A percentile compares a stretch with the other conserved stretches of the same genome.
Evolutionary conservation across 2,888 invertebrate genomes (phyloP).

Genomic region (Temnothorax rugatulus): DNA sequence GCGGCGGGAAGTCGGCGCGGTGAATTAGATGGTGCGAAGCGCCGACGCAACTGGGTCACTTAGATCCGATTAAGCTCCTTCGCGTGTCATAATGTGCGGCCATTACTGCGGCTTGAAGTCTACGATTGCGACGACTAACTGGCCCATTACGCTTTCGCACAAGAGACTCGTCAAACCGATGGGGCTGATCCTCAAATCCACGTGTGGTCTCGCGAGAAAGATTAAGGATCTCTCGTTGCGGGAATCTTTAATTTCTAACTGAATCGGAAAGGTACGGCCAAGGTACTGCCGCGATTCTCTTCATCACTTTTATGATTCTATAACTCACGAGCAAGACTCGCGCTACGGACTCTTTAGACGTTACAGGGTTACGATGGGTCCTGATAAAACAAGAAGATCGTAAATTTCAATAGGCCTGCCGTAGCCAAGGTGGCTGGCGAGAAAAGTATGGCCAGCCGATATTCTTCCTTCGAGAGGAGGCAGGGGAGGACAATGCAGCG

Average conservation of each 20-base stretch:
- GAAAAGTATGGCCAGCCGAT: slow-evolving; percentile 59
- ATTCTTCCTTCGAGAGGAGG: background rate
- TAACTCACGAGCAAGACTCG: slow-evolving; percentile 14
- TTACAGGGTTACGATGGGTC: background rate
- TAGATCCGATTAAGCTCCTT: slow-evolving; percentile 51
- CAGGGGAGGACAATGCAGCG: background rate
- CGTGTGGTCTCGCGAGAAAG: background rate
- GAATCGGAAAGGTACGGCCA: background rate
- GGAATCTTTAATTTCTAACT: slow-evolving; percentile 4
- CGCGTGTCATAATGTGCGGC: slow-evolving; percentile 55
- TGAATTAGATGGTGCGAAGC: slow-evolving; percentile 25
- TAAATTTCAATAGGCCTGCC: slow-evolving; percentile 56
- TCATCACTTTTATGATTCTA: slow-evolving; percentile 18
- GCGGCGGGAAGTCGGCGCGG: background rate
- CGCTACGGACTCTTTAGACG: background rate
- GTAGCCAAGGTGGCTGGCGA: slow-evolving; percentile 38
- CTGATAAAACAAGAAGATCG: slow-evolving; percentile 33
- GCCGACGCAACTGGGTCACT: slow-evolving; percentile 53
- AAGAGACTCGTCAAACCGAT: slow-evolving; percentile 44
- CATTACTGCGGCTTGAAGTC: slow-evolving; percentile 35
- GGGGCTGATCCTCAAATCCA: slow-evolving; percentile 6
- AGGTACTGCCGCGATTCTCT: background rate
- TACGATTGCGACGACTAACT: slow-evolving; percentile 67
- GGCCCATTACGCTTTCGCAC: slow-evolving; percentile 64
- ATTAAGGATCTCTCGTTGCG: background rate